phyloP scores from a whole-genome alignment of 2,797 vertebrate species.

The Helostoma temminkii region DNA sequence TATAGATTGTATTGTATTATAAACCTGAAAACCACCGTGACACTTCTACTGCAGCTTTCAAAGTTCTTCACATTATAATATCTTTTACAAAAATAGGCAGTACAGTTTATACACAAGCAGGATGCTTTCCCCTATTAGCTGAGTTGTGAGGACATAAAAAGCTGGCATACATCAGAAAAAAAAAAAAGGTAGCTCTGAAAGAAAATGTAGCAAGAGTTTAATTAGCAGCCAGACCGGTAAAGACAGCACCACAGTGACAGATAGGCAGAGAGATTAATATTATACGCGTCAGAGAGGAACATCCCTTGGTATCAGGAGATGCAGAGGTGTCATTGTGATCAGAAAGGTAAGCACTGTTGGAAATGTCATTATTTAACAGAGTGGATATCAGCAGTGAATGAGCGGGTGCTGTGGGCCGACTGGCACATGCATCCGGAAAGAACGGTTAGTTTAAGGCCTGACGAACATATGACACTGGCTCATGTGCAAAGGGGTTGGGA shows the following conservation, averaged over 20 bases:
- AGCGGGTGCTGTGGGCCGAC: constrained; percentile 42
- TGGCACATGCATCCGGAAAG: constrained; percentile 78
- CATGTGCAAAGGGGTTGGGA: constrained; percentile 78
- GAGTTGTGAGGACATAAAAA: constrained; percentile 40
- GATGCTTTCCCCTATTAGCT: background rate
- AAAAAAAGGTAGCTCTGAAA: constrained; percentile 45
- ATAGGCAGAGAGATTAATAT: constrained; percentile 57
- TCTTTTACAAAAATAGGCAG: constrained; percentile 8
- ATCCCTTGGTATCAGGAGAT: constrained; percentile 47
- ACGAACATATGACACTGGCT: constrained; percentile 66
- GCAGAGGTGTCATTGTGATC: constrained; percentile 53
- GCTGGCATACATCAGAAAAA: constrained; percentile 43
- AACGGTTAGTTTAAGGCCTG: constrained; percentile 83
- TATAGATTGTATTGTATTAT: background rate
- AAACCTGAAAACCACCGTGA: constrained; percentile 1
- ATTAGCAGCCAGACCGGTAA: constrained; percentile 46
- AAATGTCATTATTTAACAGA: constrained; percentile 51
- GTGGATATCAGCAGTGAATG: constrained; percentile 65
- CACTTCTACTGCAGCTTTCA: constrained; percentile 17
- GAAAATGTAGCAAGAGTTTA: constrained; percentile 41
- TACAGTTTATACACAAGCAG: constrained; percentile 13
- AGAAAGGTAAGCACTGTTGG: constrained; percentile 43
- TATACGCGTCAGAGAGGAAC: constrained; percentile 57
- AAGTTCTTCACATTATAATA: constrained; percentile 12
- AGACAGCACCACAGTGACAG: constrained; percentile 48